Percentiles rank a stretch among this genome's conserved stretches.
phyloP scores from a whole-genome alignment of 2,113 vertebrate species.

The Aldabrachelys gigantea region DNA sequence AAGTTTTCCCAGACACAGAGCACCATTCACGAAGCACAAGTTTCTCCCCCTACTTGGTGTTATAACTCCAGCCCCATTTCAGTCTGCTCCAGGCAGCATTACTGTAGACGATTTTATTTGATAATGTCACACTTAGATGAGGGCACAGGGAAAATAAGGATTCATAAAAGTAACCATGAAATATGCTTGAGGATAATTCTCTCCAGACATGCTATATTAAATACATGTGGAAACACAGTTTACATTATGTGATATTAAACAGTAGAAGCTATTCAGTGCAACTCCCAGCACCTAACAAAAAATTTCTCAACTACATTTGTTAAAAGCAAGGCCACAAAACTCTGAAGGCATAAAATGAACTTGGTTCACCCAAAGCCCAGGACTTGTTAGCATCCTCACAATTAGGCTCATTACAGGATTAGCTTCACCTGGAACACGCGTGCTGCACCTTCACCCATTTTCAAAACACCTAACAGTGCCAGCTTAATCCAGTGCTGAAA shows the following conservation, averaged over 20 bases:
- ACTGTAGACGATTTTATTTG: constrained; percentile 17
- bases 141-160: constrained; percentile 1
- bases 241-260: constrained; percentile 27
- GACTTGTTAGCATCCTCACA: not conserved
- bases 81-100: not conserved
- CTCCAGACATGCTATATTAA: constrained; percentile 40
- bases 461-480: not conserved
- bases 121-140: constrained; percentile 19
- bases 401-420: not conserved
- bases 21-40: not conserved
- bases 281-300: constrained; percentile 32
- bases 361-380: not conserved
- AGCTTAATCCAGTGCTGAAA: not conserved
- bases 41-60: not conserved
- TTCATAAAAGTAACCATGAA: constrained; percentile 19
- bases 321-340: constrained; percentile 33
- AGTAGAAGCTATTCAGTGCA: constrained; percentile 33
- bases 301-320: constrained; percentile 26
- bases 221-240: constrained; percentile 5
- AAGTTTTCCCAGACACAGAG: constrained; percentile 45
- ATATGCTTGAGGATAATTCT: constrained; percentile 53
- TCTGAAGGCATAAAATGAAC: constrained; percentile 33
- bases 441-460: not conserved
- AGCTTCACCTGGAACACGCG: not conserved
- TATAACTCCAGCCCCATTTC: constrained; percentile 9